A percentile compares a stretch with the other conserved stretches of the same genome.
Conservation (phyloP, 2,797 vertebrate genomes). For the Heliangelus exortis region DNA sequence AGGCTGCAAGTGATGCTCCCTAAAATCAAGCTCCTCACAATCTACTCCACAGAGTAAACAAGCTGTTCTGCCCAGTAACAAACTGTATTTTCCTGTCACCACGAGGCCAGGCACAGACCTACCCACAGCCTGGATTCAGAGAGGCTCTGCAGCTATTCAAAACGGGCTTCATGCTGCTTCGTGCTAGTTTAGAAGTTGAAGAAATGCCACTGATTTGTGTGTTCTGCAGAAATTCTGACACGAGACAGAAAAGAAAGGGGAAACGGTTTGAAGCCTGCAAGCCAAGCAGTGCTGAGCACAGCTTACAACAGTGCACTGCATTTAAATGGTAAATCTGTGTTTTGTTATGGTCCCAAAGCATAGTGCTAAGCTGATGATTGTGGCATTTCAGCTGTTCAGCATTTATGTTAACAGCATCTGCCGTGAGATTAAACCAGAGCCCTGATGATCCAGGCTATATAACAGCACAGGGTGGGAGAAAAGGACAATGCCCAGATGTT, state of each 20-base stretch:
- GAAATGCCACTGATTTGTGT: neutral
- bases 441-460: neutral
- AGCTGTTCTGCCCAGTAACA: neutral
- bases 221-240: neutral
- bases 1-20: neutral
- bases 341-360: neutral
- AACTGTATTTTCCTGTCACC: neutral
- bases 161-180: neutral
- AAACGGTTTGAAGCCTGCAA: neutral
- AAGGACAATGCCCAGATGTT: neutral
- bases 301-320: accelerated
- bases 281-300: neutral
- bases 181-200: neutral
- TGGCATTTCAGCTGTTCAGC: neutral
- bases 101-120: neutral
- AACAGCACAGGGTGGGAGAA: neutral
- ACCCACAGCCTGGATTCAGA: neutral
- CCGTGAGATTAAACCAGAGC: neutral
- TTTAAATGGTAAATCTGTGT: neutral
- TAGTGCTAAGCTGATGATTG: neutral
- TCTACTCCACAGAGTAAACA: accelerated
- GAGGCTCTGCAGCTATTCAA: neutral
- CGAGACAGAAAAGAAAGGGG: neutral
- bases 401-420: accelerated
- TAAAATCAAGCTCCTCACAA: neutral